These are phyloP conservation scores for Phalangium opilio DNA, from an alignment of 2,888 invertebrate genomes.

Conservation along the genomic window DNA sequence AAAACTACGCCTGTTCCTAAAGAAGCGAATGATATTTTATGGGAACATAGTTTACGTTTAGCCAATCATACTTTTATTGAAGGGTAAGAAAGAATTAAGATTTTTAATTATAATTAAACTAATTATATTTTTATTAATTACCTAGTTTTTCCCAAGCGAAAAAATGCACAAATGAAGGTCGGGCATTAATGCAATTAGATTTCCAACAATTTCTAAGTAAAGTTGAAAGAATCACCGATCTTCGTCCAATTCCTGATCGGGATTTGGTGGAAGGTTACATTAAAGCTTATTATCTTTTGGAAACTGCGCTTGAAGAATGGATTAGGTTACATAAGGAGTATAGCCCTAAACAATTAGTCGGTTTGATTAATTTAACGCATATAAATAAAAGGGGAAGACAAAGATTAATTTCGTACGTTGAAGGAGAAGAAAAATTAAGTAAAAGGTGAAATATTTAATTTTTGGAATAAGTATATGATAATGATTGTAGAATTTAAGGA, in stretches of 20 bases:
- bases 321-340: conserved; percentile 77
- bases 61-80: conserved; percentile 79
- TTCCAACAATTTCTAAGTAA: conserved; percentile 86
- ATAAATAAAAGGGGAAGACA: conserved; percentile 74
- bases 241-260: conserved; percentile 58
- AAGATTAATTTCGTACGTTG: conserved; percentile 54
- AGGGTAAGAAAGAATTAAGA: conserved; percentile 55
- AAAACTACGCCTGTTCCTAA: conserved; percentile 52
- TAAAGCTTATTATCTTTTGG: conserved; percentile 88
- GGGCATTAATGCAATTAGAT: conserved; percentile 95
- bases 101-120: too few relatives aligned
- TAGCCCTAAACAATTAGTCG: conserved; percentile 66
- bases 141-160: conserved; percentile 62
- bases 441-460: not conserved
- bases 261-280: conserved; percentile 87
- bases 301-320: conserved; percentile 74
- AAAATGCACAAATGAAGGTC: conserved; percentile 87
- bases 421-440: conserved; percentile 26
- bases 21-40: conserved; percentile 53
- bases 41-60: conserved; percentile 74
- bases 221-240: conserved; percentile 64
- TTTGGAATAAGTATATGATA: too few relatives aligned
- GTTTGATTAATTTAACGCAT: conserved; percentile 68
- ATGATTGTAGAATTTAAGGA: too few relatives aligned
- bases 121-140: not conserved